Evolutionary conservation across 2,797 vertebrate genomes (phyloP).

Genomic region (Neostethus bicornis): DNA sequence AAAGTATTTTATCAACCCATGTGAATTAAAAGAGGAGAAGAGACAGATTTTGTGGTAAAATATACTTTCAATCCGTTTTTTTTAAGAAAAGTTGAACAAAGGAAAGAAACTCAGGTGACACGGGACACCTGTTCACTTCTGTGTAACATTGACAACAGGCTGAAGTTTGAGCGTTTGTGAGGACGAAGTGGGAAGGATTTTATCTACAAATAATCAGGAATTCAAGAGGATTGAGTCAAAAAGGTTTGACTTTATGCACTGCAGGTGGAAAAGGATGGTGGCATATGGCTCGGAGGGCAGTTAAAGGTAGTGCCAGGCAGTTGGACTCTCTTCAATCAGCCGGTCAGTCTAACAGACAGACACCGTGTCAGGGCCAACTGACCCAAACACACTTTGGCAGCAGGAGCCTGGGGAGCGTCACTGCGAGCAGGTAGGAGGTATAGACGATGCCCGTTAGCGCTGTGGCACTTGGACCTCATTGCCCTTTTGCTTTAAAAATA

Average conservation of each 20-base stretch:
- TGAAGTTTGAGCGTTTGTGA: too few relatives aligned
- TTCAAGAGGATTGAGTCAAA: conserved; percentile 1
- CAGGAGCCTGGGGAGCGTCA: conserved; percentile 30
- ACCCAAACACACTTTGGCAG: conserved; percentile 61
- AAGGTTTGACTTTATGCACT: background rate
- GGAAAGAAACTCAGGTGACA: too few relatives aligned
- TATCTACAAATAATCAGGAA: background rate
- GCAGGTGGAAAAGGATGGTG: background rate
- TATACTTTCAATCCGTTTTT: too few relatives aligned
- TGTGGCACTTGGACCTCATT: background rate
- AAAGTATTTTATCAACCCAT: too few relatives aligned
- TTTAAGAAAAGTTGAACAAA: too few relatives aligned
- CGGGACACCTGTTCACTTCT: too few relatives aligned
- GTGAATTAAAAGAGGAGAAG: too few relatives aligned
- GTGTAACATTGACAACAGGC: too few relatives aligned
- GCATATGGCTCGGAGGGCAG: conserved; percentile 40
- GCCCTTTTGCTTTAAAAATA: conserved; percentile 4
- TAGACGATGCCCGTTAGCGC: conserved; percentile 2
- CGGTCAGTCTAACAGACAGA: conserved; percentile 33
- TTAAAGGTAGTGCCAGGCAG: conserved; percentile 26
- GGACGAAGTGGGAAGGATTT: too few relatives aligned
- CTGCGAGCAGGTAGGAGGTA: conserved; percentile 5
- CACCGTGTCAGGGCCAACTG: conserved; percentile 39
- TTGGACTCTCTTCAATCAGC: conserved; percentile 49
- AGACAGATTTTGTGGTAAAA: too few relatives aligned